Evolutionary conservation across 2,888 invertebrate species (phyloP).

Genomic region (Clanis bilineata): DNA sequence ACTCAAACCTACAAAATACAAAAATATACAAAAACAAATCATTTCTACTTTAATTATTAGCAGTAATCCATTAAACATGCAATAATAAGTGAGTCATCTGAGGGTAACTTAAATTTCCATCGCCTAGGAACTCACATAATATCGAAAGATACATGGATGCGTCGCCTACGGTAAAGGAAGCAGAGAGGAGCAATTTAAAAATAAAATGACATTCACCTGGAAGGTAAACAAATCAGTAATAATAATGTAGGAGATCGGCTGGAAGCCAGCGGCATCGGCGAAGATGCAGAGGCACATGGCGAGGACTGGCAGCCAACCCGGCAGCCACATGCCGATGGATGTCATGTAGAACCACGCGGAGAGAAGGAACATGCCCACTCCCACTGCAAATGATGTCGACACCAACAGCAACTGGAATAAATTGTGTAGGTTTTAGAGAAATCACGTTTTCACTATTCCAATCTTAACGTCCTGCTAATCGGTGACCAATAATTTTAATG

Average conservation of each 20-base stretch:
- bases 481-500: no score
- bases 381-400: constrained; percentile 63
- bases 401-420: constrained; percentile 64
- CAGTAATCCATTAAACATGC: no score
- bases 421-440: constrained; percentile 11
- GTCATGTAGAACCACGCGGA: constrained; percentile 72
- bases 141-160: no score
- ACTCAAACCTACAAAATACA: no score
- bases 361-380: constrained; percentile 63
- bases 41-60: no score
- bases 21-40: no score
- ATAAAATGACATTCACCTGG: constrained; percentile 50
- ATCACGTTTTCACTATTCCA: no score
- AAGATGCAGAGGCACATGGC: constrained; percentile 74
- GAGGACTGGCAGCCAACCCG: constrained; percentile 70
- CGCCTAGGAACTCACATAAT: no score
- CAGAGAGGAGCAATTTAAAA: neutral
- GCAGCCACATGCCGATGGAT: constrained; percentile 56
- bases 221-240: constrained; percentile 74
- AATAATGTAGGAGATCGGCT: constrained; percentile 73
- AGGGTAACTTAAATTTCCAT: no score
- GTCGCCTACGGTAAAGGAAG: no score
- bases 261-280: constrained; percentile 73
- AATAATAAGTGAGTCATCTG: no score
- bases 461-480: no score